phyloP scores from a whole-genome alignment of 2,113 vertebrate genomes.

The Toxotes chatareus region DNA sequence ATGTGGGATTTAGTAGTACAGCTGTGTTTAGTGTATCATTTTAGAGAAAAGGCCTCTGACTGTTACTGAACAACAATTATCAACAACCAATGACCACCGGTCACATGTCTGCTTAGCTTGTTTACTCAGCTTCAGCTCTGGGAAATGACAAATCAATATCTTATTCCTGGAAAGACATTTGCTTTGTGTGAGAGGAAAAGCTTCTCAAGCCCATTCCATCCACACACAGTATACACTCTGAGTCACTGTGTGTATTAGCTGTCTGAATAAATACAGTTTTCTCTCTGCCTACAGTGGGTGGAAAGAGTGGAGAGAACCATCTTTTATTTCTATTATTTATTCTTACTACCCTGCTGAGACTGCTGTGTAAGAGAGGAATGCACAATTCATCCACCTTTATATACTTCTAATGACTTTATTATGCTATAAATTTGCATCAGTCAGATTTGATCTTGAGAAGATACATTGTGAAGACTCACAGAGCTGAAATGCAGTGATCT shows the following conservation, averaged over 20 bases:
- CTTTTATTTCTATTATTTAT: slow-evolving; percentile 65
- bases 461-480: slow-evolving; percentile 15
- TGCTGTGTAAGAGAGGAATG: slow-evolving; percentile 12
- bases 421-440: slow-evolving; percentile 34
- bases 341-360: slow-evolving; percentile 43
- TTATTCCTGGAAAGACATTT: slow-evolving; percentile 77
- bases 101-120: slow-evolving; percentile 56
- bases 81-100: slow-evolving; percentile 22
- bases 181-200: slow-evolving; percentile 72
- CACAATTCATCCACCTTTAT: slow-evolving; percentile 50
- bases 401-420: slow-evolving; percentile 51
- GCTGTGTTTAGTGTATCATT: slow-evolving; percentile 29
- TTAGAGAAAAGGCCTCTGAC: slow-evolving; percentile 24
- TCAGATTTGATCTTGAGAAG: slow-evolving; percentile 28
- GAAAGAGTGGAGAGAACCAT: slow-evolving; percentile 39
- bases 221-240: slow-evolving; percentile 64
- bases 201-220: slow-evolving; percentile 62
- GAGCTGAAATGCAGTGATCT: slow-evolving; percentile 18
- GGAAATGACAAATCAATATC: slow-evolving; percentile 79
- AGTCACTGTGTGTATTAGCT: slow-evolving; percentile 70
- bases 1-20: neutral
- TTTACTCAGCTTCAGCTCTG: slow-evolving; percentile 64
- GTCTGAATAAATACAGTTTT: slow-evolving; percentile 73
- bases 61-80: slow-evolving; percentile 55
- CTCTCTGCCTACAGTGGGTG: slow-evolving; percentile 53